Evolutionary conservation across 2,113 vertebrate genomes (phyloP).

Genomic region (Arothron firmamentum): DNA sequence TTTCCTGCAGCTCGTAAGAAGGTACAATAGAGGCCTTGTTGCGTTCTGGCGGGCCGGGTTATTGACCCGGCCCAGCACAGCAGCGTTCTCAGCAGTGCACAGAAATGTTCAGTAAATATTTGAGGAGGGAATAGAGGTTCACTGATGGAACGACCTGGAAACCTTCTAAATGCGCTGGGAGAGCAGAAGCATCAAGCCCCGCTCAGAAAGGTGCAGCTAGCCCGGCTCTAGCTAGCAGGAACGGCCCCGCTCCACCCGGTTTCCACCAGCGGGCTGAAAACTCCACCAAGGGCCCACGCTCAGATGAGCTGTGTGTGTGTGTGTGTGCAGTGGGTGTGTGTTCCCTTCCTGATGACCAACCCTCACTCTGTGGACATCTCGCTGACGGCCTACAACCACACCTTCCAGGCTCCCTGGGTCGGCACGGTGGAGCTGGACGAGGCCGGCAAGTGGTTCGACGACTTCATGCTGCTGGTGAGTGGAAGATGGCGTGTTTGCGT

Average conservation of each 20-base stretch:
- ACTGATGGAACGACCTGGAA: neutral
- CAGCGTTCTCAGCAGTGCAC: neutral
- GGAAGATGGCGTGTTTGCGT: neutral
- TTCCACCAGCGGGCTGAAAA: conserved; percentile 5
- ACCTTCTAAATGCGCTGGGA: neutral
- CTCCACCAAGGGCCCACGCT: neutral
- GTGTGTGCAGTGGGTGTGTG: conserved; percentile 65
- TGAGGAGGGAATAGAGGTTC: neutral
- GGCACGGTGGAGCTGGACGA: conserved; percentile 60
- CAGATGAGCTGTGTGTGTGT: conserved; percentile 39
- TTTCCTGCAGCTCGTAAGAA: neutral
- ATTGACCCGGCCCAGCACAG: neutral
- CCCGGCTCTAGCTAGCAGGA: neutral
- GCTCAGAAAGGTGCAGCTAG: neutral
- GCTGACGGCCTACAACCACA: conserved; percentile 64
- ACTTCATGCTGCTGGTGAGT: conserved; percentile 73
- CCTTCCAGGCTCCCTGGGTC: conserved; percentile 70
- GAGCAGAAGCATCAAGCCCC: neutral
- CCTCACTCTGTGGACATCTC: conserved; percentile 66
- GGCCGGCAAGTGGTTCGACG: conserved; percentile 70
- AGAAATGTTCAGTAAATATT: neutral
- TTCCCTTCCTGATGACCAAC: conserved; percentile 70
- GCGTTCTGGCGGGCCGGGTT: neutral
- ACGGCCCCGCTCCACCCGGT: neutral
- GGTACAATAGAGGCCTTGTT: neutral